Conservation (phyloP, 2,797 vertebrate species). For the Coregonus sp. region DNA sequence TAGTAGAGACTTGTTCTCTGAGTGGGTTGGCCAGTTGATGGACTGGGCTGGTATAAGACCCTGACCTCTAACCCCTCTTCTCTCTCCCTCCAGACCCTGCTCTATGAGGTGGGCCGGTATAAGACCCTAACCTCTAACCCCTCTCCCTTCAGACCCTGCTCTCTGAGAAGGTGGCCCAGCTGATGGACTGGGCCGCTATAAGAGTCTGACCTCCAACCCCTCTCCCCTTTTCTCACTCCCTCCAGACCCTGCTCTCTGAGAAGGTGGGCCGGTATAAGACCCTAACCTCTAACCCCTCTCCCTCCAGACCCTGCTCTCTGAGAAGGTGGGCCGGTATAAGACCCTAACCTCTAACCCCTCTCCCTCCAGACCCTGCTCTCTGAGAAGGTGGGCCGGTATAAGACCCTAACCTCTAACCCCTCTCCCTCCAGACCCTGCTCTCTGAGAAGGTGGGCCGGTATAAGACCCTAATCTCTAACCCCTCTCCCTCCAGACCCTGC, state of each 20-base stretch:
- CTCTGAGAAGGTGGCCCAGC: constrained; percentile 63
- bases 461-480: neutral
- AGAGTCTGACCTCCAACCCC: neutral
- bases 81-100: neutral
- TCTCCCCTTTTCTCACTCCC: neutral
- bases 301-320: too few relatives aligned
- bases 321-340: constrained; percentile 49
- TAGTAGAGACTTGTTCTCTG: constrained; percentile 77
- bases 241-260: too few relatives aligned
- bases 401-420: constrained; percentile 49
- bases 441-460: neutral
- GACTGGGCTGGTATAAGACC: constrained; percentile 51
- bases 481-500: constrained; percentile 78
- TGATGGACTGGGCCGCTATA: too few relatives aligned
- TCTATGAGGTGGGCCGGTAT: neutral
- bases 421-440: neutral
- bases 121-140: neutral
- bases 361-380: neutral
- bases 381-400: neutral
- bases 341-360: neutral
- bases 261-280: too few relatives aligned
- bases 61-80: neutral
- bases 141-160: constrained; percentile 82
- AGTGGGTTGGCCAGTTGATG: neutral
- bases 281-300: too few relatives aligned